These are phyloP conservation scores for Enteromius paludinosus DNA, from an alignment of 2,797 vertebrate species.

Conservation along the genomic window DNA sequence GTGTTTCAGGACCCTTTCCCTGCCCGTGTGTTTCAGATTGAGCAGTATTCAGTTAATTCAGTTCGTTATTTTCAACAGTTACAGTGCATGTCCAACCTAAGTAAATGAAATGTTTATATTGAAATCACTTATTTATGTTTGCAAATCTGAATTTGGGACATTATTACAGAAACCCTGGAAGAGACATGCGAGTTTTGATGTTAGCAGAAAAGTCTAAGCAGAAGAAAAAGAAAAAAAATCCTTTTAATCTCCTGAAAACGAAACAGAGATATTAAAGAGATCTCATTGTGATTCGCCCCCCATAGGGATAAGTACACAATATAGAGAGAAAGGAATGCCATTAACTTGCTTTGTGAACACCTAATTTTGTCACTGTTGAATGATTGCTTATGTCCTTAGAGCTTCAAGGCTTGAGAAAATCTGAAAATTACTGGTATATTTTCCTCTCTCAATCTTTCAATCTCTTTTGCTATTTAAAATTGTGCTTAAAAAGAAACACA, in stretches of 20 bases:
- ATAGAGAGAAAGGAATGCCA: neutral
- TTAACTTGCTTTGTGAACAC: neutral
- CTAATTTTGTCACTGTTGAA: neutral
- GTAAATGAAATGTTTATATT: neutral
- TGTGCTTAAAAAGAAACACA: slow-evolving; percentile 51
- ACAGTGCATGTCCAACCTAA: too few species aligned
- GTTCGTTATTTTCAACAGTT: neutral
- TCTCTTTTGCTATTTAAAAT: neutral
- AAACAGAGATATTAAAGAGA: neutral
- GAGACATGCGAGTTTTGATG: neutral
- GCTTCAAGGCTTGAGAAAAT: neutral
- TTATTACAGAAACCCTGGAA: neutral
- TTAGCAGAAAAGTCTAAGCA: neutral
- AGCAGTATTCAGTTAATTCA: slow-evolving; percentile 13
- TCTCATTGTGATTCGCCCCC: neutral
- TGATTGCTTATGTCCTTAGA: neutral
- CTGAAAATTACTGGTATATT: neutral
- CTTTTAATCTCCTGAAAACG: neutral
- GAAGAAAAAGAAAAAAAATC: neutral
- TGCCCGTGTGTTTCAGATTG: slow-evolving; percentile 27
- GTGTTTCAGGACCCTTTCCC: neutral
- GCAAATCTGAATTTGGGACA: neutral
- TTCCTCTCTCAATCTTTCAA: neutral
- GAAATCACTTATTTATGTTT: neutral
- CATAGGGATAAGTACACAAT: neutral